Evolutionary conservation across 2,797 vertebrate genomes (phyloP).

Genomic region (Falco columbarius): DNA sequence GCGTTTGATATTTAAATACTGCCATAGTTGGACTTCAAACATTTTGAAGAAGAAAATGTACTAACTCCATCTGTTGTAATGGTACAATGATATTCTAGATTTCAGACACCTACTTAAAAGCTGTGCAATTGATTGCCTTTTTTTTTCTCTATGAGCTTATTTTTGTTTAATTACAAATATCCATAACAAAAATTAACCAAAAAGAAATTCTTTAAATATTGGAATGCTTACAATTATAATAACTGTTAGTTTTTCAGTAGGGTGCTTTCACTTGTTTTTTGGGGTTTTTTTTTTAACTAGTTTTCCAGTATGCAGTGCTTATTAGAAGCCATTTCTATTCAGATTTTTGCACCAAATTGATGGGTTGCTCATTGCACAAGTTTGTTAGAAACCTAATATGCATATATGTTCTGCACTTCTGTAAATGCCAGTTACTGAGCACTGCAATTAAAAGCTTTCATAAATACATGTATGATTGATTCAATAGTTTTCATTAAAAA

Average conservation of each 20-base stretch:
- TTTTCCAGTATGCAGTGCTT: neutral
- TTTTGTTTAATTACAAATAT: neutral
- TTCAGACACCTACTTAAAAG: slow-evolving; percentile 74
- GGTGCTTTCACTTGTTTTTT: neutral
- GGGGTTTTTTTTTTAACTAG: neutral
- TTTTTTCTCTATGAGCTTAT: neutral
- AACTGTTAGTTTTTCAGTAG: neutral
- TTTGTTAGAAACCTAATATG: neutral
- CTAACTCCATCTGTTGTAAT: slow-evolving; percentile 50
- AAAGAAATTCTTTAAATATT: neutral
- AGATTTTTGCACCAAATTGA: neutral
- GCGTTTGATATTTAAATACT: slow-evolving; percentile 1
- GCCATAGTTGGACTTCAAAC: neutral
- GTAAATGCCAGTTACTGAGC: neutral
- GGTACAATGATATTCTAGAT: slow-evolving; percentile 39
- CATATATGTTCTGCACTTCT: neutral
- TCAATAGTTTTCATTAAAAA: neutral
- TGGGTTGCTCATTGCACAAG: neutral
- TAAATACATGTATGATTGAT: neutral
- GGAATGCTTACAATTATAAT: neutral
- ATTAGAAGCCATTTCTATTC: neutral
- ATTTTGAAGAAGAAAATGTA: slow-evolving; percentile 15
- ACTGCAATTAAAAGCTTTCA: neutral
- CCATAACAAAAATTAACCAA: neutral
- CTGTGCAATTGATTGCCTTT: slow-evolving; percentile 25